Conservation (phyloP, 2,113 vertebrate genomes). For the Phainopepla nitens region DNA sequence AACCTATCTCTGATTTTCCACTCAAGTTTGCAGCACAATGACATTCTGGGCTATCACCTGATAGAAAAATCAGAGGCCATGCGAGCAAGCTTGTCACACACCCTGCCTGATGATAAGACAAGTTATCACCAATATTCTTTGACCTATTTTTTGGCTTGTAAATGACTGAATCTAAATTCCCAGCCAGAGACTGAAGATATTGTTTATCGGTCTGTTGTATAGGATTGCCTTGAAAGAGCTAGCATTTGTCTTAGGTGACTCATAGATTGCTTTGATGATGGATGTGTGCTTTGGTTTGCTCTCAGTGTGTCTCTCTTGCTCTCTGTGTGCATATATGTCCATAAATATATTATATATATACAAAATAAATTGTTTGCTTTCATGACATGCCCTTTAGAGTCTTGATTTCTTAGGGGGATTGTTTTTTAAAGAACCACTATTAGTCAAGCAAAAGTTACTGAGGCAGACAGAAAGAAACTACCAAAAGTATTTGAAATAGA, state of each 20-base stretch:
- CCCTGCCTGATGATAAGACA: neutral
- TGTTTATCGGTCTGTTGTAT: slow-evolving; percentile 36
- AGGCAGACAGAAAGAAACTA: neutral
- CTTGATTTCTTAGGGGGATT: neutral
- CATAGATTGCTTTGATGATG: neutral
- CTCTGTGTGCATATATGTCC: neutral
- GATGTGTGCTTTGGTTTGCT: neutral
- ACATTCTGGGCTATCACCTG: neutral
- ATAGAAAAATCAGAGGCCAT: neutral
- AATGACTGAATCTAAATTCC: neutral
- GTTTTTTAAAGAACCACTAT: neutral
- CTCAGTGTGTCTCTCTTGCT: neutral
- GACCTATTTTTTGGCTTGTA: slow-evolving; percentile 6
- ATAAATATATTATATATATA: neutral
- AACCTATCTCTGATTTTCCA: neutral
- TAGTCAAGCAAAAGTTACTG: neutral
- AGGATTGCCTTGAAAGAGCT: slow-evolving; percentile 26
- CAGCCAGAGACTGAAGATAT: neutral
- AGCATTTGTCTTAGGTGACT: slow-evolving; percentile 14
- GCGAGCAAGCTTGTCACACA: neutral
- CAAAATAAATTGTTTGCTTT: neutral
- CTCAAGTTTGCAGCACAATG: neutral
- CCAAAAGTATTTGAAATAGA: neutral
- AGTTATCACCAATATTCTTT: slow-evolving; percentile 21
- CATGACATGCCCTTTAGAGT: neutral